Evolutionary conservation across 2,797 vertebrate genomes (phyloP).

Genomic region (Hoplostethus mediterraneus): DNA sequence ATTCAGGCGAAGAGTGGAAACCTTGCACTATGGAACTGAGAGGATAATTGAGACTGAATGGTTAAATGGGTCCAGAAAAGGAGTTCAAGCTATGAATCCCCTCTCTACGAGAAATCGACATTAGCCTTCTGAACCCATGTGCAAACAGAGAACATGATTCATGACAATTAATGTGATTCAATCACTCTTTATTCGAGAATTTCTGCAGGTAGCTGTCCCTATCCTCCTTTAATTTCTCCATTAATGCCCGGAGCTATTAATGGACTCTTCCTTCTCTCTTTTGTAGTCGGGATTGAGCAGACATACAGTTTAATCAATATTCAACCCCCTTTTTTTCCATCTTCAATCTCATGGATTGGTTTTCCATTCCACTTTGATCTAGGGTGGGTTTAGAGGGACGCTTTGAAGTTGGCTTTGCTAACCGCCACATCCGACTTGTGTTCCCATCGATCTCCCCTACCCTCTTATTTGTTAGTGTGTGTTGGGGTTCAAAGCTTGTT

Average conservation of each 20-base stretch:
- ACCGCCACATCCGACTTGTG: constrained; percentile 84
- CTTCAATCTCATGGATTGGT: constrained; percentile 82
- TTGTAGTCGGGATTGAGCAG: constrained; percentile 67
- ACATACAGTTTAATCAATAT: constrained; percentile 83
- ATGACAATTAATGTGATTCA: constrained; percentile 61
- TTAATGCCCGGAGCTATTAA: constrained; percentile 68
- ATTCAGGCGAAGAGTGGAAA: constrained; percentile 24
- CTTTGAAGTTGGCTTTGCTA: constrained; percentile 87
- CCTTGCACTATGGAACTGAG: constrained; percentile 17
- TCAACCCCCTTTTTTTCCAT: constrained; percentile 71
- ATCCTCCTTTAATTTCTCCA: constrained; percentile 62
- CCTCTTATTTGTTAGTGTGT: constrained; percentile 81
- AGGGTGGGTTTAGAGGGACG: constrained; percentile 77
- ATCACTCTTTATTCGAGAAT: constrained; percentile 64
- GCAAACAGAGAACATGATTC: constrained; percentile 53
- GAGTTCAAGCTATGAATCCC: constrained; percentile 35
- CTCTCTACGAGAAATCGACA: constrained; percentile 50
- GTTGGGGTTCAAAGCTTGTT: constrained; percentile 81
- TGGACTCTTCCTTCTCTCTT: constrained; percentile 69
- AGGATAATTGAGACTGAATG: constrained; percentile 55
- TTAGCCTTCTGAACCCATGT: constrained; percentile 36
- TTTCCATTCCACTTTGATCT: constrained; percentile 84
- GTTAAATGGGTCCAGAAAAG: constrained; percentile 42
- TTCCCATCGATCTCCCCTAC: constrained; percentile 83
- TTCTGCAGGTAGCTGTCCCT: constrained; percentile 41